Evolutionary conservation across 1,140 invertebrate genomes (phyloP).

Genomic region (Papilio dardanus): DNA sequence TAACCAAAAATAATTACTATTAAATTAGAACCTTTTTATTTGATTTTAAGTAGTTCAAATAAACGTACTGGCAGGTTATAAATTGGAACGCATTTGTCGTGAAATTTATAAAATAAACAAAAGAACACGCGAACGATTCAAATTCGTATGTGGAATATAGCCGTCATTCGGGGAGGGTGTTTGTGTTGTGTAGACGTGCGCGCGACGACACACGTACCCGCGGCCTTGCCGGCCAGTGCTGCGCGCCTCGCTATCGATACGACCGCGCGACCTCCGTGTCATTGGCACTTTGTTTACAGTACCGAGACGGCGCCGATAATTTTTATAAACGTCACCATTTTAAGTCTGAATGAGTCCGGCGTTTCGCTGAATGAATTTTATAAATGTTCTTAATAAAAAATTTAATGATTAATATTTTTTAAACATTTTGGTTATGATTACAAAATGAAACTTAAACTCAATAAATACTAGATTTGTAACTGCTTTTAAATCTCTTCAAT

Average conservation of each 20-base stretch:
- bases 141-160: conserved; percentile 66
- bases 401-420: background rate
- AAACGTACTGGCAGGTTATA: conserved; percentile 28
- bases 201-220: conserved; percentile 60
- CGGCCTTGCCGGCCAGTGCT: conserved; percentile 77
- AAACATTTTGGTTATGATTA: background rate
- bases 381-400: background rate
- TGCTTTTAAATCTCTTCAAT: background rate
- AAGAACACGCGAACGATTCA: conserved; percentile 50
- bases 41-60: background rate
- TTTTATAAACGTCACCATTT: conserved; percentile 30
- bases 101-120: conserved; percentile 33
- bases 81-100: conserved; percentile 27
- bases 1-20: conserved; percentile 51
- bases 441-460: background rate
- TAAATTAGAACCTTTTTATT: conserved; percentile 16
- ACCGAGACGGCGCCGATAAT: conserved; percentile 63
- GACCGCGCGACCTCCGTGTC: conserved; percentile 68
- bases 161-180: conserved; percentile 62
- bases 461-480: background rate
- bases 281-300: conserved; percentile 77
- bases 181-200: conserved; percentile 72
- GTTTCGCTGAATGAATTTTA: background rate
- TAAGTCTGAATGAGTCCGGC: background rate
- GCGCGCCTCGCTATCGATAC: conserved; percentile 70